Conservation (phyloP, 2,797 vertebrate species). For the Margarornis squamiger region DNA sequence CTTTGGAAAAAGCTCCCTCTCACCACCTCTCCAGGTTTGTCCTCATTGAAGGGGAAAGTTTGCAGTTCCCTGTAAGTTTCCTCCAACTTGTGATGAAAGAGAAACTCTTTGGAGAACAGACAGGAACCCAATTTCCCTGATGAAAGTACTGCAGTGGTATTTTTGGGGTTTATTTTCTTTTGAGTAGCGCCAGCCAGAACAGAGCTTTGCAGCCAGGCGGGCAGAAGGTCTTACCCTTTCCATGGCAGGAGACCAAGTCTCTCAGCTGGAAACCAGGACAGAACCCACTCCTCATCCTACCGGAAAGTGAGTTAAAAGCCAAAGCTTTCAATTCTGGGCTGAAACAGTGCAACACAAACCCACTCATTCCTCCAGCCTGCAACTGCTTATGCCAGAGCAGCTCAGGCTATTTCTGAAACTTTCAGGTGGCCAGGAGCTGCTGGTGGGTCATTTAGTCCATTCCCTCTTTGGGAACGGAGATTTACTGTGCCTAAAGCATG, state of each 20-base stretch:
- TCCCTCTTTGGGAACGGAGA: background rate
- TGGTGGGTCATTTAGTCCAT: background rate
- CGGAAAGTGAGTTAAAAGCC: background rate
- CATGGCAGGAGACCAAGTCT: background rate
- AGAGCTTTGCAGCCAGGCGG: background rate
- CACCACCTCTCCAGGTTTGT: background rate
- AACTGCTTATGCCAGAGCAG: background rate
- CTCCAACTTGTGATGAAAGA: constrained; percentile 8
- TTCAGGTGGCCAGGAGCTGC: background rate
- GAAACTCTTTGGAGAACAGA: background rate
- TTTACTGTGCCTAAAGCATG: background rate
- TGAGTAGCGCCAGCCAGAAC: background rate
- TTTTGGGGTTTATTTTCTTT: background rate
- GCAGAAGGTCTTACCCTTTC: constrained; percentile 23
- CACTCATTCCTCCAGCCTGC: background rate
- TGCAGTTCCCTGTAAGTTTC: background rate
- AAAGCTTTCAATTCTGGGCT: background rate
- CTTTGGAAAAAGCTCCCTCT: background rate
- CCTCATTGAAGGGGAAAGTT: background rate
- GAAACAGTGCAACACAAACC: background rate
- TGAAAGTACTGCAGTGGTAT: background rate
- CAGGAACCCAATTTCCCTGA: background rate
- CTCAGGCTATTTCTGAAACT: background rate
- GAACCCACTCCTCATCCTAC: background rate
- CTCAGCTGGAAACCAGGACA: constrained; percentile 15